Evolutionary conservation across 2,888 invertebrate species (phyloP), one percentile per base, ranked within the genome.

Genomic region (Ctena decussata): DNA sequence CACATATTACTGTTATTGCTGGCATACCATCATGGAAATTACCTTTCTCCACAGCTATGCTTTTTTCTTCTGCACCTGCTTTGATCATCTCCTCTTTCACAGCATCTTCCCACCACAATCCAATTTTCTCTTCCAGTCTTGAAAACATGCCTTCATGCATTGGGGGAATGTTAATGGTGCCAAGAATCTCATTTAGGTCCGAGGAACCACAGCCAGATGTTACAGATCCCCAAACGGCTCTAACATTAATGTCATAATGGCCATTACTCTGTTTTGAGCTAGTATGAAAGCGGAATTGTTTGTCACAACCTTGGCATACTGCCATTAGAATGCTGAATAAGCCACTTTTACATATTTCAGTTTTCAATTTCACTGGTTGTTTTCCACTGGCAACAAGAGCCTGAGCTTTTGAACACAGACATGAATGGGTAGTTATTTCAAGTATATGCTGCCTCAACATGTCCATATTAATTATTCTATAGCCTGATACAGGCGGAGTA

Each of bases 1-100:
- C 90, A 57, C 53, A 49, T 3, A 90, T 82, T 0, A 90, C 89
- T 24, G 89, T 85, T 1, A 89, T 83, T 11, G 82, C 81, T 30
- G 91, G 87, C 24, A 87, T 83, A 11, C 78, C 89, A 30, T 88
- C 41, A 57, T 89, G 87, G 65, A 74, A 87, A 41, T 41, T 39
- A 0, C 41, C 65, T 44, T 30, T 78, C 32, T 86, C 80, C 12
- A 84, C 85, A 0, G 89, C 86, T 0, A 89, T 11, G 12, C 53
- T 30, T 69, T 73, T 53, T 57, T 89, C 87, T 49, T 90, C 85
- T 8, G 49, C 79, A 21, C 81, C 87, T 57, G 74, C 53, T 37
- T 30, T 69, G 6, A 12, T 2, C 74, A 77, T 79, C 30, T 85
- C 82, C 15, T 81, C 79, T 69, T 72, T 27, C 11, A 77, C 44